These are phyloP conservation scores for Neelides folsomi DNA, from an alignment of 2,888 invertebrate genomes.

Conservation along the genomic window DNA sequence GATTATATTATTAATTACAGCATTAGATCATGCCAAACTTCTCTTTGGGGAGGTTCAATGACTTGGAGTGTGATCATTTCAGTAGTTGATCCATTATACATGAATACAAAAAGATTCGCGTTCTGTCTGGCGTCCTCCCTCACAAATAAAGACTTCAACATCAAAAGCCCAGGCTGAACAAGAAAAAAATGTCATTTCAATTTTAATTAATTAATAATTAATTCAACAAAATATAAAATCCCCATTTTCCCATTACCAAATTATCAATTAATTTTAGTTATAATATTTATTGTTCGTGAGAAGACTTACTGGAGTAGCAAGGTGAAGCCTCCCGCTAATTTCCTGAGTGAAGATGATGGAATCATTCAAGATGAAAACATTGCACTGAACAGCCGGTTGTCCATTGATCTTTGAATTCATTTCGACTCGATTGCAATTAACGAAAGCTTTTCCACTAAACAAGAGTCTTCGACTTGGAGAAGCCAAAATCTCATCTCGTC, in stretches of 20 bases:
- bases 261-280: too few species aligned
- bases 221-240: too few species aligned
- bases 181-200: constrained; percentile 9
- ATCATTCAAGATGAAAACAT: constrained; percentile 30
- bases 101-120: constrained; percentile 80
- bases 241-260: too few species aligned
- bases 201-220: too few species aligned
- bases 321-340: constrained; percentile 24
- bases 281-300: too few species aligned
- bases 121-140: constrained; percentile 80
- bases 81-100: constrained; percentile 66
- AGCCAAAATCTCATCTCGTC: constrained; percentile 24
- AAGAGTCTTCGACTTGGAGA: constrained; percentile 27
- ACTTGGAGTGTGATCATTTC: constrained; percentile 91
- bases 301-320: constrained; percentile 28
- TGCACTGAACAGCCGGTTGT: constrained; percentile 20
- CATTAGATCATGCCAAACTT: constrained; percentile 76
- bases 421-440: constrained; percentile 17
- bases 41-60: constrained; percentile 76
- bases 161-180: constrained; percentile 74
- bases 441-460: constrained; percentile 28
- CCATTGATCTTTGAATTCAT: too few species aligned
- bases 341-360: constrained; percentile 31
- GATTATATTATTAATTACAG: constrained; percentile 41
- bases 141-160: constrained; percentile 77